Percentiles rank a stretch among this genome's conserved stretches.
phyloP scores from a whole-genome alignment of 2,113 vertebrate species.

The Anarrhichthys ocellatus region DNA sequence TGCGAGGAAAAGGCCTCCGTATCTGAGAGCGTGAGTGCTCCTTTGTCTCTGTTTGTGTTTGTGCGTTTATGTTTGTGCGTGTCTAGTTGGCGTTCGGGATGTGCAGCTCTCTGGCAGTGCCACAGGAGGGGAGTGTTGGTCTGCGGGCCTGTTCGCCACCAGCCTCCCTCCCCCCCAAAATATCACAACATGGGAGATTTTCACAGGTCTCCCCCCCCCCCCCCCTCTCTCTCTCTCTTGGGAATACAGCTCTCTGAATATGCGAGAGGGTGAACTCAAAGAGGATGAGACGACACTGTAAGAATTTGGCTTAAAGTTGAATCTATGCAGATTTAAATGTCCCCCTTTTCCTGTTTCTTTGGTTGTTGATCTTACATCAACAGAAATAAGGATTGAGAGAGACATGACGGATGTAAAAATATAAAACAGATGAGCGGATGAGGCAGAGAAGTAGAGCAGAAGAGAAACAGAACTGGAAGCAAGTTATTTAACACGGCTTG shows the following conservation, averaged over 20 bases:
- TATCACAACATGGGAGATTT: constrained; percentile 53
- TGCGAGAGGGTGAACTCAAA: not conserved
- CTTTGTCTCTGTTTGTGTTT: constrained; percentile 23
- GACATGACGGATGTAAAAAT: constrained; percentile 1
- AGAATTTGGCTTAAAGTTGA: constrained; percentile 9
- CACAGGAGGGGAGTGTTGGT: constrained; percentile 83
- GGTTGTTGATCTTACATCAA: not conserved
- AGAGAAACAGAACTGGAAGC: constrained; percentile 44
- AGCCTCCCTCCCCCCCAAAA: constrained; percentile 17
- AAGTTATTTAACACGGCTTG: constrained; percentile 45
- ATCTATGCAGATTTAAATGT: constrained; percentile 14
- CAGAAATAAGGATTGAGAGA: not conserved
- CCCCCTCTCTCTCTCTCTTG: not conserved
- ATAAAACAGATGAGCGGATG: not conserved
- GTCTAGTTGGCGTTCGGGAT: constrained; percentile 24
- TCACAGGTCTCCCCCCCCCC: constrained; percentile 27
- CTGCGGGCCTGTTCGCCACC: constrained; percentile 57
- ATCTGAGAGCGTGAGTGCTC: not conserved
- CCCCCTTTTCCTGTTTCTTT: not conserved
- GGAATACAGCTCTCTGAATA: constrained; percentile 25
- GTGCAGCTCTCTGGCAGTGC: constrained; percentile 77
- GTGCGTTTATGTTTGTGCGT: not conserved
- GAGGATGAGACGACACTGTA: not conserved
- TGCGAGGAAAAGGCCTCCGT: not conserved
- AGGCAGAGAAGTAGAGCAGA: constrained; percentile 34